phyloP scores from a whole-genome alignment of 2,113 vertebrate species.

The Tiliqua scincoides region DNA sequence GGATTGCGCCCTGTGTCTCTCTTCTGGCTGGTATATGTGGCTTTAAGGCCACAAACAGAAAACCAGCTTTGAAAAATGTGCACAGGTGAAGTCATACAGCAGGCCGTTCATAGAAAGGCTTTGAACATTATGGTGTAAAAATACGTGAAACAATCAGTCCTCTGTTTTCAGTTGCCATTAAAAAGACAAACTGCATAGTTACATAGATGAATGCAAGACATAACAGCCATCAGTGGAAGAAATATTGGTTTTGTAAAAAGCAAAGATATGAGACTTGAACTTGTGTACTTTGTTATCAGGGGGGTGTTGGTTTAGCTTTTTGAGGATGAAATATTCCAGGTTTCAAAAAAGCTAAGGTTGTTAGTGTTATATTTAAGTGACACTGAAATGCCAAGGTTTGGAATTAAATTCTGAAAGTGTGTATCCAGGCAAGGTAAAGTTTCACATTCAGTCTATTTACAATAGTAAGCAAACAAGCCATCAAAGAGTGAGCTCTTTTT shows the following conservation, averaged over 20 bases:
- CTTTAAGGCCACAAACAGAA: neutral
- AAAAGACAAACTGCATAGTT: neutral
- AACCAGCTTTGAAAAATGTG: neutral
- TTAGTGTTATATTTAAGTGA: neutral
- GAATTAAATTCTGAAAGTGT: neutral
- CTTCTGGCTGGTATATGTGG: neutral
- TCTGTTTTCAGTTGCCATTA: neutral
- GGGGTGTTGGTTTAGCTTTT: neutral
- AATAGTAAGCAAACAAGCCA: no score
- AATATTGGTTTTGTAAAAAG: rapidly evolving
- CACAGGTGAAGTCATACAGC: neutral
- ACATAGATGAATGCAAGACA: neutral
- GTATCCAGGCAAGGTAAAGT: neutral
- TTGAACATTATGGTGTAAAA: neutral
- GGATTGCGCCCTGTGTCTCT: no score
- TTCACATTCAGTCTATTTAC: neutral
- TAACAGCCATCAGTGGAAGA: neutral
- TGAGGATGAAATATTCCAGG: rapidly evolving
- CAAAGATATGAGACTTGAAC: neutral
- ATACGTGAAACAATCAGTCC: neutral
- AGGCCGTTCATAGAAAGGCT: neutral
- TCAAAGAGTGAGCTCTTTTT: neutral
- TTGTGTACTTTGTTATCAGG: neutral
- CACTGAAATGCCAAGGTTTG: neutral
- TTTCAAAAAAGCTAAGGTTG: neutral